A percentile compares a stretch with the other conserved stretches of the same genome.
These are phyloP conservation scores for Scaptomyza montana DNA, from an alignment of 1,140 invertebrate species.

Conservation along the genomic window DNA sequence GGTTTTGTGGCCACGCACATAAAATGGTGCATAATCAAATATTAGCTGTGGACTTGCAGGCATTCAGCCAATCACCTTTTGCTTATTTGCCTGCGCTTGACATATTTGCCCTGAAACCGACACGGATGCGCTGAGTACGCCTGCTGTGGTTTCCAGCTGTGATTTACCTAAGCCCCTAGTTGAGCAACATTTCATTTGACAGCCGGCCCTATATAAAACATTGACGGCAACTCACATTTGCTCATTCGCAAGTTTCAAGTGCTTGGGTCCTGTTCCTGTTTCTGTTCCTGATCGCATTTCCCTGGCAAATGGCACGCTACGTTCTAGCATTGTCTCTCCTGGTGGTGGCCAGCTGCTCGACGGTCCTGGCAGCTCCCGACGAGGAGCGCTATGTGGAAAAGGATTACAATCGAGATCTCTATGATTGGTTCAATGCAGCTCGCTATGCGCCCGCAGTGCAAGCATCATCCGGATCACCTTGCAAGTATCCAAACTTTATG, in stretches of 20 bases:
- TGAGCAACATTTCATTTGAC: neutral
- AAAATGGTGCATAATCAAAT: conserved; percentile 80
- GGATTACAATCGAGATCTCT: conserved; percentile 73
- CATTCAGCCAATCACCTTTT: conserved; percentile 9
- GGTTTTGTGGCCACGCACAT: conserved; percentile 49
- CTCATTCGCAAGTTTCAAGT: conserved; percentile 59
- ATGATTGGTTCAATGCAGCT: conserved; percentile 67
- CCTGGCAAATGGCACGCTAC: conserved; percentile 42
- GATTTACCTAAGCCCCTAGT: conserved; percentile 52
- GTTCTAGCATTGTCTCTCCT: conserved; percentile 30
- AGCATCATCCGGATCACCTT: conserved; percentile 34
- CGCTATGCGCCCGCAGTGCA: conserved; percentile 50
- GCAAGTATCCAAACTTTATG: conserved; percentile 63
- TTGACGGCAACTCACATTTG: neutral
- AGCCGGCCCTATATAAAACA: conserved; percentile 52
- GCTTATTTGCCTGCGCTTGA: conserved; percentile 69
- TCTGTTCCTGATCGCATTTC: neutral
- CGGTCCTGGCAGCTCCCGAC: conserved; percentile 65
- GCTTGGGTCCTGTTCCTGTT: conserved; percentile 28
- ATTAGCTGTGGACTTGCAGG: conserved; percentile 49
- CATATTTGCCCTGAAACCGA: conserved; percentile 74
- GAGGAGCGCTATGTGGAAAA: conserved; percentile 82
- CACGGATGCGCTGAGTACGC: conserved; percentile 51
- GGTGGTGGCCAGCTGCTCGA: conserved; percentile 31
- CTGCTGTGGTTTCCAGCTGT: conserved; percentile 56